Evolutionary conservation across 2,113 vertebrate species (phyloP).

Genomic region (Casuarius casuarius): DNA sequence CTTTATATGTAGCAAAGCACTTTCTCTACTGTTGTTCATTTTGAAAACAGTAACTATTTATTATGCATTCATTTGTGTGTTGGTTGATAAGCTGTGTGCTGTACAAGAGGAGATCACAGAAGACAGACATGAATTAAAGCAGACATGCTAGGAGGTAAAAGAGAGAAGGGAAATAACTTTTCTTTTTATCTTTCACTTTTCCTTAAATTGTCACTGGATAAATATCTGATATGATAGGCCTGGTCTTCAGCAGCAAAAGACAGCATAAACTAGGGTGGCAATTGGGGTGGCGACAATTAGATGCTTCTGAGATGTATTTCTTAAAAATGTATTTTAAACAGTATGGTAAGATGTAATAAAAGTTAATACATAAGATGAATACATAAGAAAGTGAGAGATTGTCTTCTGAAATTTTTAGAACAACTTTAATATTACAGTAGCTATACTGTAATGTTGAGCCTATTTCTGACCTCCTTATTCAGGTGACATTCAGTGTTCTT

Average conservation of each 20-base stretch:
- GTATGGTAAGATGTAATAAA: neutral
- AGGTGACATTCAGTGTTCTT: neutral
- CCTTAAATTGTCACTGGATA: neutral
- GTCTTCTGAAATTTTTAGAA: neutral
- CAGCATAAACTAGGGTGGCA: neutral
- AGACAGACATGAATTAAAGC: constrained; percentile 23
- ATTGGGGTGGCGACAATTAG: neutral
- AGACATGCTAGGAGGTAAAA: neutral
- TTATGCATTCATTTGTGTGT: constrained; percentile 38
- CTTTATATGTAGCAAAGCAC: constrained; percentile 43
- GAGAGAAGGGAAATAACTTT: constrained; percentile 23
- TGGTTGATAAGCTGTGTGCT: constrained; percentile 12
- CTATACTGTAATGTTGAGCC: neutral
- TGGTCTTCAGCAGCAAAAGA: neutral
- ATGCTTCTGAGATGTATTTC: neutral
- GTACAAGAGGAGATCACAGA: neutral
- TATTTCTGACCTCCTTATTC: neutral
- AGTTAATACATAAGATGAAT: neutral
- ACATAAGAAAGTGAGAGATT: neutral
- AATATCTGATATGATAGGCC: neutral
- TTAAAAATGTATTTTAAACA: neutral
- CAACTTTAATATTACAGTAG: neutral
- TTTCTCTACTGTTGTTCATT: neutral
- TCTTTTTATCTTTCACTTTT: constrained; percentile 21
- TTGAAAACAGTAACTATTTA: neutral